Evolutionary conservation across 2,888 invertebrate species (phyloP), one percentile per base, ranked within the genome.

Genomic region (Orthosia gothica): DNA sequence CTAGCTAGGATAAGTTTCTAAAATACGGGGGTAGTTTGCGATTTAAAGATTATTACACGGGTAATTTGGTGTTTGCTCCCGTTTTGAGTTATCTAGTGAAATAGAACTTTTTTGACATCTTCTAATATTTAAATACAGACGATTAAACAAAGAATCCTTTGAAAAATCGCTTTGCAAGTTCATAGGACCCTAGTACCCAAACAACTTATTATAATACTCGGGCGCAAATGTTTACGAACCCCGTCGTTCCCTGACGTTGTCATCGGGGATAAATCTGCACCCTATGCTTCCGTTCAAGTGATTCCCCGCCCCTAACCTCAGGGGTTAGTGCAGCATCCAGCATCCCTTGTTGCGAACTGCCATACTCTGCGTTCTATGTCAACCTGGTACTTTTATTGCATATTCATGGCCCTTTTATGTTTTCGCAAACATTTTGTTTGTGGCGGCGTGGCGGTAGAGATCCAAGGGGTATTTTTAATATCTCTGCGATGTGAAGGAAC

Each of bases 381-480:
- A 74, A 76, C 95, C 95, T 96, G 89, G 96, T 96, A 95, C 91
- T 91, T 96, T 95, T 96, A 96, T 96, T 96, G 96, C 96, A 96
- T 95, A 96, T 94, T 95, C 92, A 93, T 94, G 91, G 90, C 85
- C 74, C 88, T 90, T 91, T 91, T 90, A 87, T 85, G 81, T 90
- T 94, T 95, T 95, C 85, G 95, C 95, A 94, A 93, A 90, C 87
- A 76, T 87, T 87, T 83, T 77, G 73, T 82, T 73, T 71, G 54
- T 74, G 70, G 57, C 70, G 65, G 73, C 70, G 61, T 23, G 54
- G 73, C 70, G 61, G 23, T 52, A 66, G 54, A 81, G 74, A 63
- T 67, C 78, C 82, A 74, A 54, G 64, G 66, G 62, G 61, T 64
- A 20, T 69, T 70, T 76, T 76, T 70, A 59, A 59, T 70, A 71